Percentiles rank a stretch among this genome's conserved stretches.
Conservation (phyloP, 2,113 vertebrate species). For the Todiramphus saurophagus region DNA sequence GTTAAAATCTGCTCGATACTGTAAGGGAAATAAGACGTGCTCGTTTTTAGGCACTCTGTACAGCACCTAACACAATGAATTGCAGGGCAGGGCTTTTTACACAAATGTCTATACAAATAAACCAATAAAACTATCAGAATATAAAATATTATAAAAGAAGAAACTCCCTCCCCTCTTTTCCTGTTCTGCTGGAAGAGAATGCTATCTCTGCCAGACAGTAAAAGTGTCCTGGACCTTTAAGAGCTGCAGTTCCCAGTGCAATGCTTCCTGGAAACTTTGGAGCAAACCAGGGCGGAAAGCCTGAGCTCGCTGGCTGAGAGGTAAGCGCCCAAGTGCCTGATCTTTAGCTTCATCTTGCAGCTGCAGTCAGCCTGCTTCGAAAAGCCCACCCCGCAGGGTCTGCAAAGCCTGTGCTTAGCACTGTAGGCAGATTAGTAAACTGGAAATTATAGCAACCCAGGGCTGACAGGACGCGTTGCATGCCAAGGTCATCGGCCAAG, state of each 20-base stretch:
- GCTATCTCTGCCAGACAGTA: neutral
- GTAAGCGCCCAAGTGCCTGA: neutral
- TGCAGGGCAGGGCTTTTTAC: neutral
- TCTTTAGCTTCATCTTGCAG: neutral
- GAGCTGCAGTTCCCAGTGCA: neutral
- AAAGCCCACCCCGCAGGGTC: neutral
- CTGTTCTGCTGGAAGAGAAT: neutral
- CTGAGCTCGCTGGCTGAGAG: neutral
- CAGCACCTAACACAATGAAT: neutral
- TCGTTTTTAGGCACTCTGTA: neutral
- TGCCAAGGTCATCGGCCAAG: neutral
- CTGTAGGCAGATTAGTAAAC: neutral
- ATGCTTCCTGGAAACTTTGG: neutral
- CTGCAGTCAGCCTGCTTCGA: neutral
- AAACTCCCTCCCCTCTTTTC: neutral
- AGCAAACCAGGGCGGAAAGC: neutral
- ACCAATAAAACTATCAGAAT: neutral
- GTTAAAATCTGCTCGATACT: neutral
- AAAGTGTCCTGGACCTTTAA: constrained; percentile 55
- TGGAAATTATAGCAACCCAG: neutral
- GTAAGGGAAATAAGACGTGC: neutral
- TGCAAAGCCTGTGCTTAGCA: neutral
- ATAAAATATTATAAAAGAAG: neutral
- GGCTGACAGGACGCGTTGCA: accelerated
- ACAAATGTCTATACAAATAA: neutral